These are phyloP conservation scores for Synanthedon vespiformis DNA, from an alignment of 2,888 invertebrate genomes.

Conservation along the genomic window DNA sequence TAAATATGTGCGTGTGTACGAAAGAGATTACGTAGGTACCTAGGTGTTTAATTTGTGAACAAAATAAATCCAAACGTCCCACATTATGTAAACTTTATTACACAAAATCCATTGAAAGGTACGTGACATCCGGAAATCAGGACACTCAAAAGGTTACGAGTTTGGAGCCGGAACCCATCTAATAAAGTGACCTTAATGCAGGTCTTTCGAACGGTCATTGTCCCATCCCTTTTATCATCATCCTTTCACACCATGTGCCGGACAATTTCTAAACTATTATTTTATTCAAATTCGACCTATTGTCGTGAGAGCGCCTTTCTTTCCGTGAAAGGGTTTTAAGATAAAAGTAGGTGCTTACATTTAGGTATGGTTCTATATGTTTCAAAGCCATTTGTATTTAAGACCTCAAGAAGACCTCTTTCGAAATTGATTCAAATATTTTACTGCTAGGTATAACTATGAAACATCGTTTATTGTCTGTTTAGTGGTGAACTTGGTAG, in stretches of 20 bases:
- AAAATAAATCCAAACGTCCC: background rate
- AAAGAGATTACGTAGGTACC: no score
- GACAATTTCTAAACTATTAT: conserved; percentile 47
- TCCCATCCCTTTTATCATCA: conserved; percentile 15
- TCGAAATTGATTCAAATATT: no score
- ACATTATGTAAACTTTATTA: background rate
- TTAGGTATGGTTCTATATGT: no score
- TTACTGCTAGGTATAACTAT: no score
- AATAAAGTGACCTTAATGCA: conserved; percentile 30
- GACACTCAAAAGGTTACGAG: background rate
- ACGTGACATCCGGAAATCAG: background rate
- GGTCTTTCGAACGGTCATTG: conserved; percentile 27
- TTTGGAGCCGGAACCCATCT: conserved; percentile 12
- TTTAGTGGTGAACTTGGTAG: no score
- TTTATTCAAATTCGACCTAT: conserved; percentile 51
- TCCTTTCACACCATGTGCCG: conserved; percentile 27
- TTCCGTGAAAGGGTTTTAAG: conserved; percentile 17
- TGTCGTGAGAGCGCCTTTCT: conserved; percentile 25
- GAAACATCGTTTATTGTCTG: no score
- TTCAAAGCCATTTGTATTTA: no score
- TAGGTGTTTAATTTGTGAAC: no score
- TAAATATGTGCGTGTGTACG: no score
- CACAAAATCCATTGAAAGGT: background rate
- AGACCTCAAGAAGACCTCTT: no score
- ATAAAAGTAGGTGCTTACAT: no score